Evolutionary conservation across 2,888 invertebrate genomes (phyloP).

Genomic region (Ichneumon xanthorius): DNA sequence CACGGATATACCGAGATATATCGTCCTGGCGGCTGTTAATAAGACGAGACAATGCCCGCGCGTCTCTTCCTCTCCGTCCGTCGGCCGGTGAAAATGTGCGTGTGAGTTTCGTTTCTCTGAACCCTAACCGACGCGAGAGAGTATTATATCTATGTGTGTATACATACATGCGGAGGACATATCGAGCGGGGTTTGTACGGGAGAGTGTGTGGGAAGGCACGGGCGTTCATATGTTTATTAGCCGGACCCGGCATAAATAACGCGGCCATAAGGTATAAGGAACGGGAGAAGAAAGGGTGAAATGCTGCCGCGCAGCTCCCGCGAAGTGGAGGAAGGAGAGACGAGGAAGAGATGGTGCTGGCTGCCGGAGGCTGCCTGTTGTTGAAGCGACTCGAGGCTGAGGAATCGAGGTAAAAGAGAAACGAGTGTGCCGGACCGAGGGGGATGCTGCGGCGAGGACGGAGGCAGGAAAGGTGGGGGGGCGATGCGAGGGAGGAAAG

Average conservation of each 20-base stretch:
- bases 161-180: background rate
- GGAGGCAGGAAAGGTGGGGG: slow-evolving; percentile 23
- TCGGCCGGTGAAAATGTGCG: slow-evolving; percentile 58
- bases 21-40: slow-evolving; percentile 82
- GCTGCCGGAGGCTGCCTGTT: slow-evolving; percentile 59
- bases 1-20: slow-evolving; percentile 77
- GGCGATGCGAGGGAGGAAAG: slow-evolving; percentile 63
- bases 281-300: slow-evolving; percentile 78
- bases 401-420: slow-evolving; percentile 66
- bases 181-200: slow-evolving; percentile 43
- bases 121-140: slow-evolving; percentile 44
- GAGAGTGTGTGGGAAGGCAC: slow-evolving; percentile 76
- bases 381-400: slow-evolving; percentile 54
- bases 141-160: background rate
- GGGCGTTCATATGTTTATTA: slow-evolving; percentile 85
- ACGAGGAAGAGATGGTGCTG: slow-evolving; percentile 62
- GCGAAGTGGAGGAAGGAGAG: slow-evolving; percentile 56
- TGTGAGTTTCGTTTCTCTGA: slow-evolving; percentile 56
- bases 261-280: slow-evolving; percentile 83
- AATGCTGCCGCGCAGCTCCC: slow-evolving; percentile 64
- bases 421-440: slow-evolving; percentile 49
- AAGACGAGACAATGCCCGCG: slow-evolving; percentile 83
- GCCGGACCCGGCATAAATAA: slow-evolving; percentile 84
- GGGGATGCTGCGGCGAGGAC: slow-evolving; percentile 33
- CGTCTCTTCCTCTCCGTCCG: slow-evolving; percentile 67